Base-by-base conservation (phyloP, 2,888 invertebrate species). In the Synergus japonicus region DNA sequence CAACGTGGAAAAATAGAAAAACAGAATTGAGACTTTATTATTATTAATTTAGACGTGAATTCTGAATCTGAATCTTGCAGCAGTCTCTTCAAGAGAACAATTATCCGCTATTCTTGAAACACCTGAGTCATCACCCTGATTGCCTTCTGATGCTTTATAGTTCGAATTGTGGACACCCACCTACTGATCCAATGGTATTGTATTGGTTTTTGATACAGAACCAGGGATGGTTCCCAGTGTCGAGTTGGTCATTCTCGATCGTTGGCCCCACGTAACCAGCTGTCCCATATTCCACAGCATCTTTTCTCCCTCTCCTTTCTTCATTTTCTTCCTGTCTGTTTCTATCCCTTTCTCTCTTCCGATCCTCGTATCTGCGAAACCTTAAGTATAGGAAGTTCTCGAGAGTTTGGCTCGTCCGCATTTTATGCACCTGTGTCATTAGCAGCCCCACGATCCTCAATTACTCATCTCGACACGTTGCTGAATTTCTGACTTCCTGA, bases 241-340 rank as follows among this genome's bases (percentile, higher is more conserved):
- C 49, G 15, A 60, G 82, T 81, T 86, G 82, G 83, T 85, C 85
- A 86, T 88, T 84, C 84, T 84, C 85, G 84, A 87, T 85, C 85
- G 82, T 87, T 86, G 86, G 85, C 84, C 85, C 67, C 66, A 43
- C 18, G 18, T 1, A 44, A 15, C 18, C 13, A 22, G 80, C 78
- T 80, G 79, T 81, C 82, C 82, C 78, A 67, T 67, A 46, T 67
- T 46, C 29, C 13, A 7, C 67, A 13, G 7, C 69, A 46, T 43
- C 43, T 69, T 69, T 15, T 69, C 29, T 49, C 22, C 9, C 29
- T 22, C 69, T 69, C 46, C 7, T 13, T 49, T 69, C 22, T n/a
- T 69, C 2, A 69, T 69, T 29, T 49, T 46, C 67, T 49, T 49
- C 22, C 67, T 46, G 12, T 37, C 29, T 49, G 49, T 49, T 22